Evolutionary conservation across 2,888 invertebrate species (phyloP).

Genomic region (Alsophila aescularia): DNA sequence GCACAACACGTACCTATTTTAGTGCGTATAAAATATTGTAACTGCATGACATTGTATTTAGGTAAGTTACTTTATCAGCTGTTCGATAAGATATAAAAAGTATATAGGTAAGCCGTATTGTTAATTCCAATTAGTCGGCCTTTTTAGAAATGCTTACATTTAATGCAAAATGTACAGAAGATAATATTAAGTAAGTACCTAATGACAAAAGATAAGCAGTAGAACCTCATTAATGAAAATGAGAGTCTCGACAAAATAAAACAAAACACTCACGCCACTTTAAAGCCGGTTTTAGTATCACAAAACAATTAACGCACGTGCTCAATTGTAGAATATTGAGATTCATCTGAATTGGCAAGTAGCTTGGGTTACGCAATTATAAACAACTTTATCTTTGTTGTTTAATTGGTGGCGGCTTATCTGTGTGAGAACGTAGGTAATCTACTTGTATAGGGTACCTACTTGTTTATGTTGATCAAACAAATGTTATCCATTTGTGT

Average conservation of each 20-base stretch:
- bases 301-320: conserved; percentile 24
- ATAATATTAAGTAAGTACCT: background rate
- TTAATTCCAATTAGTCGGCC: too few species aligned
- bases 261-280: conserved; percentile 31
- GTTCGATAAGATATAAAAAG: conserved; percentile 3
- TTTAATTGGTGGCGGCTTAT: conserved; percentile 25
- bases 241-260: too few species aligned
- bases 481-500: too few species aligned
- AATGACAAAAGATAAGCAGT: background rate
- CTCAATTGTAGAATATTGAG: conserved; percentile 7
- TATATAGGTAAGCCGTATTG: too few species aligned
- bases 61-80: background rate
- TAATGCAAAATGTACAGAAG: too few species aligned
- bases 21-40: too few species aligned
- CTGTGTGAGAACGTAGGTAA: conserved; percentile 12
- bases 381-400: conserved; percentile 35
- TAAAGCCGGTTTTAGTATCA: conserved; percentile 15
- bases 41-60: background rate
- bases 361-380: conserved; percentile 30
- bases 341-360: conserved; percentile 21
- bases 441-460: too few species aligned
- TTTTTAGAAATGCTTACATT: too few species aligned
- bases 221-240: too few species aligned
- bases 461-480: too few species aligned
- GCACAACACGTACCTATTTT: too few species aligned